Percentiles rank a stretch among this genome's conserved stretches.
phyloP scores from a whole-genome alignment of 2,113 vertebrate species.

The Puffinus mauretanicus region DNA sequence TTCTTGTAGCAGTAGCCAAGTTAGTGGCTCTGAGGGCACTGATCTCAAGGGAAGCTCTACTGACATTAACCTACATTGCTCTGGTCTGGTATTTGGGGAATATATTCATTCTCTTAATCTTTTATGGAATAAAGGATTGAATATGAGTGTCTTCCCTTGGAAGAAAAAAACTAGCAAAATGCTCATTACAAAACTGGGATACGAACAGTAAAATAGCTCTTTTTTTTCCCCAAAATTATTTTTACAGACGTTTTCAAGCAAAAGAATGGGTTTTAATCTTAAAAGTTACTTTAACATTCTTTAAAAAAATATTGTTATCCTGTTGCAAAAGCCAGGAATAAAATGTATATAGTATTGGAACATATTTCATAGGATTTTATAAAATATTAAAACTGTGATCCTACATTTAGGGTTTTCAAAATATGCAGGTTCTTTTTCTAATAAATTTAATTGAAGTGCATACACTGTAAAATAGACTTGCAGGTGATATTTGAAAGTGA shows the following conservation, averaged over 20 bases:
- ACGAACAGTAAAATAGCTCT: background rate
- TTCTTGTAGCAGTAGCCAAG: background rate
- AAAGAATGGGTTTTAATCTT: fast-evolving
- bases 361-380: background rate
- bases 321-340: background rate
- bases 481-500: background rate
- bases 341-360: background rate
- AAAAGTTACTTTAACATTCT: background rate
- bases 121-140: background rate
- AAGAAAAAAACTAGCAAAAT: background rate
- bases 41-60: background rate
- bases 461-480: background rate
- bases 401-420: background rate
- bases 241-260: background rate
- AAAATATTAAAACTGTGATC: background rate
- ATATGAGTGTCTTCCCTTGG: background rate
- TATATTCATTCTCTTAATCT: background rate
- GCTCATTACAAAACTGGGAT: background rate
- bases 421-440: background rate
- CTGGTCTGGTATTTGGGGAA: background rate
- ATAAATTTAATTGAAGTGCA: background rate
- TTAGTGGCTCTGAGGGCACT: background rate
- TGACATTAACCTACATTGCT: background rate
- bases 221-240: background rate
- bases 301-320: background rate